Conservation (phyloP, 2,888 invertebrate species). For the Caenorhabditis wallacei region DNA sequence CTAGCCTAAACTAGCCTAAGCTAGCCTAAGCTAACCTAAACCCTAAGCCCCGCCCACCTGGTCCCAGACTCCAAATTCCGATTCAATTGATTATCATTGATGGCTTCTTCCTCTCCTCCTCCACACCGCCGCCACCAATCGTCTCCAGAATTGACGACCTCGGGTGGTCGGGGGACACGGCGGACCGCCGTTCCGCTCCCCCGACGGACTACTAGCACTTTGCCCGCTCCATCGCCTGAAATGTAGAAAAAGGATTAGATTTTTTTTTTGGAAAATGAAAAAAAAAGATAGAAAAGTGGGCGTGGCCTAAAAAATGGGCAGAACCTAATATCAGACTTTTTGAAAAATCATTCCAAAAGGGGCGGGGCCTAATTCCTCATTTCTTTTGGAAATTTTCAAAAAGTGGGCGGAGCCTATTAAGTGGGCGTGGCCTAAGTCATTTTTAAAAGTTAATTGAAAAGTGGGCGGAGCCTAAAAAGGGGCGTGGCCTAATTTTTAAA, state of each 20-base stretch:
- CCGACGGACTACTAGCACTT: constrained; percentile 64
- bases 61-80: constrained; percentile 30
- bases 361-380: too few relatives aligned
- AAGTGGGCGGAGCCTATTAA: too few relatives aligned
- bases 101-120: constrained; percentile 28
- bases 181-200: constrained; percentile 66
- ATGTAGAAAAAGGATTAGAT: not conserved
- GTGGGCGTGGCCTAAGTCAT: not conserved
- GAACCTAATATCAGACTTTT: too few relatives aligned
- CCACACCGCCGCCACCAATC: constrained; percentile 62
- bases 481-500: too few relatives aligned
- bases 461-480: not conserved
- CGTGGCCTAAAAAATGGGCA: too few relatives aligned
- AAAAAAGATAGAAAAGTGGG: too few relatives aligned
- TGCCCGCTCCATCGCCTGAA: constrained; percentile 68
- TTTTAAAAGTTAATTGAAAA: not conserved
- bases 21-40: too few relatives aligned
- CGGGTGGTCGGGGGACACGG: constrained; percentile 29
- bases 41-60: too few relatives aligned
- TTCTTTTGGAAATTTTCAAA: too few relatives aligned
- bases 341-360: too few relatives aligned
- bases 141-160: constrained; percentile 59
- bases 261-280: too few relatives aligned
- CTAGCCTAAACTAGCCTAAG: too few relatives aligned
- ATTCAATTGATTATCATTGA: constrained; percentile 59